Evolutionary conservation across 2,888 invertebrate species (phyloP).

Genomic region (Ophion costatus): DNA sequence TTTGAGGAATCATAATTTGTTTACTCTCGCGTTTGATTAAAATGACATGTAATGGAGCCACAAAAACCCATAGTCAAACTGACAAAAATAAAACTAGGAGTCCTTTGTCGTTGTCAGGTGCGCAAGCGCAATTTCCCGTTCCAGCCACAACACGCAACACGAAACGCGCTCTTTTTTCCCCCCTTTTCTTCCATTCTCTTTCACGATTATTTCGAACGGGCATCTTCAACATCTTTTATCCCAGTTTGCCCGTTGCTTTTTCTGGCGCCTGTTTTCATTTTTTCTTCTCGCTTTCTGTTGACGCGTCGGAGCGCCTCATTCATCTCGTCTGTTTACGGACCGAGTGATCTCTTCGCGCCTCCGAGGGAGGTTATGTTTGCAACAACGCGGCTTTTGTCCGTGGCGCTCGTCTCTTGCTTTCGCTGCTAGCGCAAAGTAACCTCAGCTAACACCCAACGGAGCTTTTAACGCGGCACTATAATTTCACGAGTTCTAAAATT

Average conservation of each 20-base stretch:
- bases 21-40: background rate
- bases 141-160: background rate
- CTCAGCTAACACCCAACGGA: background rate
- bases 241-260: background rate
- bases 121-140: conserved; percentile 34
- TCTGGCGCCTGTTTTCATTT: background rate
- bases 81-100: background rate
- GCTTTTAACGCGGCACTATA: background rate
- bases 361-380: background rate
- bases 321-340: conserved; percentile 30
- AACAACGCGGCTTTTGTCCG: conserved; percentile 4
- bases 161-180: background rate
- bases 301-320: conserved; percentile 41
- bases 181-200: conserved; percentile 8
- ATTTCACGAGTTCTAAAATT: background rate
- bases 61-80: background rate
- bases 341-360: background rate
- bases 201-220: background rate
- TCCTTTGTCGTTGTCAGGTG: background rate
- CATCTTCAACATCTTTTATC: conserved; percentile 8
- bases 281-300: background rate
- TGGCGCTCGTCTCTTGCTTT: background rate
- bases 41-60: background rate
- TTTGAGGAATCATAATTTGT: background rate
- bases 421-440: background rate